Evolutionary conservation across 2,888 invertebrate genomes (phyloP), one percentile per base, ranked within the genome.

Genomic region (Eristalis pertinax): DNA sequence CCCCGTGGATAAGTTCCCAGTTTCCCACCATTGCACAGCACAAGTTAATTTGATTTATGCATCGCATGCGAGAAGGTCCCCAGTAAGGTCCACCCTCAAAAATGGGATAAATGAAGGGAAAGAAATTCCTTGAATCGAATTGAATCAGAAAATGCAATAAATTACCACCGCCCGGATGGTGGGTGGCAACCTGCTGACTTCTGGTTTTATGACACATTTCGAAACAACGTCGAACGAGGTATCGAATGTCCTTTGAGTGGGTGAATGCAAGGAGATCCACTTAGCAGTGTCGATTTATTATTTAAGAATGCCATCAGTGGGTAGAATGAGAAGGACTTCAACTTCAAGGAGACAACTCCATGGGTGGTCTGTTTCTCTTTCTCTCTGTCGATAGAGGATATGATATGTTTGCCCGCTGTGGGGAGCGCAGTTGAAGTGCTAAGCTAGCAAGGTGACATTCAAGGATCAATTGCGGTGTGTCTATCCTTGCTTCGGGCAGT

Each of bases 181-280:
- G 13, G 32, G 13, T 60, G 22, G n/a, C 15, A 7, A 56, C 29
- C 69, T 68, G 19, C 15, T 24, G 4, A 26, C 29, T 41, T 19
- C 24, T 58, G 24, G 29, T 56, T 35, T 75, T 79, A 84, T 79
- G 74, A 75, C 74, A 83, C 68, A 78, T 83, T 75, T 75, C 70
- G 50, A 38, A 35, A 75, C 79, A 84, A 62, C 62, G 79, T 84
- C 74, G 65, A 84, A 84, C 43, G 72, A 72, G 78, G 56, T 84
- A 80, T 84, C 84, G 68, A 84, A 84, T 75, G 76, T 72, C 80
- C 72, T 76, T 74, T 79, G 64, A 78, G 78, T 83, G 73, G 69
- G 77, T 77, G 83, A 83, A 58, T 76, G 77, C 83, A 77, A 77
- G 65, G 67, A 67, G 83, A 83, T 68, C 73, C 60, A 84, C 69